Conservation (phyloP, 2,888 invertebrate genomes). For the Tholera decimalis region DNA sequence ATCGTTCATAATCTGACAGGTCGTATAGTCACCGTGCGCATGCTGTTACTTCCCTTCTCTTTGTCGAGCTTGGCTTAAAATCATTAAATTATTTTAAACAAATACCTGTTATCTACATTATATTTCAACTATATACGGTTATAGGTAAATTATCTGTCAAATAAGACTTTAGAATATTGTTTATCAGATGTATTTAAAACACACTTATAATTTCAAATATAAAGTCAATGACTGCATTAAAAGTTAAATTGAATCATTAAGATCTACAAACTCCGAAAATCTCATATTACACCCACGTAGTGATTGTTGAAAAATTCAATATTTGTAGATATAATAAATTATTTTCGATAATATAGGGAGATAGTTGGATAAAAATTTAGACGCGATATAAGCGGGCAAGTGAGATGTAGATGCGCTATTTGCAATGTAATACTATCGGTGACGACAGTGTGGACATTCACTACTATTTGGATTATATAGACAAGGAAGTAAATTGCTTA, state of each 20-base stretch:
- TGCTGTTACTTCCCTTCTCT: constrained; percentile 23
- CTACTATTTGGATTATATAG: neutral
- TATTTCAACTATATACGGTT: constrained; percentile 55
- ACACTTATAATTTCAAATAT: constrained; percentile 66
- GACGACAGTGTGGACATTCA: neutral
- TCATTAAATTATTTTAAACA: constrained; percentile 59
- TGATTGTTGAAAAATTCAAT: constrained; percentile 62
- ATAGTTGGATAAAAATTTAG: constrained; percentile 67
- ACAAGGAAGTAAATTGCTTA: constrained; percentile 2
- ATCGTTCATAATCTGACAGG: constrained; percentile 7
- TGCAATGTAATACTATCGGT: constrained; percentile 9
- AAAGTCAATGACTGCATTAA: constrained; percentile 63
- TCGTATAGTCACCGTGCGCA: constrained; percentile 40
- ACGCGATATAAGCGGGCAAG: constrained; percentile 69
- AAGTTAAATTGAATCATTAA: constrained; percentile 62
- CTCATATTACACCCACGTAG: constrained; percentile 57
- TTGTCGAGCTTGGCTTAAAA: constrained; percentile 41
- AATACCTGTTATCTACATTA: constrained; percentile 56
- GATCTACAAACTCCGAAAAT: constrained; percentile 62
- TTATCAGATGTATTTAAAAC: constrained; percentile 60
- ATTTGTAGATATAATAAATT: constrained; percentile 64
- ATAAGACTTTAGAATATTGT: constrained; percentile 65
- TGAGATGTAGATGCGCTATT: constrained; percentile 24
- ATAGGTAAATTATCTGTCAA: constrained; percentile 61
- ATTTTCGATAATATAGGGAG: constrained; percentile 64